These are phyloP conservation scores for Ciconia stormi DNA, from an alignment of 2,113 vertebrate genomes.

Conservation along the genomic window DNA sequence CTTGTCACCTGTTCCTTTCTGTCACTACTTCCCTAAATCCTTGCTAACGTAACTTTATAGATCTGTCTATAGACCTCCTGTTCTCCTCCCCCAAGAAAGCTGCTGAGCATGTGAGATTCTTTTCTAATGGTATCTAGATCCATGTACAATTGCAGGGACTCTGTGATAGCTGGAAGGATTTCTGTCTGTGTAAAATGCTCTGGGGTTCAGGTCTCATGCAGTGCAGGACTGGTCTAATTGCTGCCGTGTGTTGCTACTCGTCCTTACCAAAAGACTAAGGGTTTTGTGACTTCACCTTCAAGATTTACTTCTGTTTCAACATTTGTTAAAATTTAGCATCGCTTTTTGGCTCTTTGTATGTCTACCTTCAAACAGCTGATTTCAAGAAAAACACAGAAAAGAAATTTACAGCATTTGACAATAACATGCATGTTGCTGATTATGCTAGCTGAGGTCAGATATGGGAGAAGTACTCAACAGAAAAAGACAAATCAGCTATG, in stretches of 20 bases:
- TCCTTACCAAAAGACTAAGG: background rate
- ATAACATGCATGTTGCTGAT: background rate
- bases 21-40: background rate
- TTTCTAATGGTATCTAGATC: background rate
- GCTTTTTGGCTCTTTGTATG: background rate
- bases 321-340: background rate
- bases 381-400: background rate
- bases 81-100: background rate
- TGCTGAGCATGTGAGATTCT: background rate
- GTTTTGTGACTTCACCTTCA: background rate
- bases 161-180: background rate
- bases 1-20: background rate
- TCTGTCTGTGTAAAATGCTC: background rate
- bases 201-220: background rate
- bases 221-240: rapidly evolving
- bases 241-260: rapidly evolving
- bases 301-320: background rate
- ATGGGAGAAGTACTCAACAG: background rate
- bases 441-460: background rate
- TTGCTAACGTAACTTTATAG: background rate
- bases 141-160: background rate
- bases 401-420: background rate
- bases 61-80: background rate
- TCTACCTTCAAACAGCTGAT: background rate
- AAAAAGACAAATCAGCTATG: background rate